Conservation (phyloP, 2,888 invertebrate genomes). For the Agrotis ipsilon region DNA sequence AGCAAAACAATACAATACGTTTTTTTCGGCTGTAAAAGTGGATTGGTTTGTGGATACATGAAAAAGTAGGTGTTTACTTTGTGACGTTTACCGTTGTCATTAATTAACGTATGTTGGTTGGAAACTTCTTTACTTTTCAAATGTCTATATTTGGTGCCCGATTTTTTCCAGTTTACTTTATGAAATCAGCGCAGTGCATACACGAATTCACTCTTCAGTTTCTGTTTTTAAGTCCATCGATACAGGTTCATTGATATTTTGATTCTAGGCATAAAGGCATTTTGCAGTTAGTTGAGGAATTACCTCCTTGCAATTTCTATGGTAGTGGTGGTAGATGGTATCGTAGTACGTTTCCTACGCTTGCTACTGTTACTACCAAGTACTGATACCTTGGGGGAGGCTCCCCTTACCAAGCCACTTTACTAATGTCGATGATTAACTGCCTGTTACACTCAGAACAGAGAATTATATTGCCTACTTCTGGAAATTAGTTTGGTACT, state of each 20-base stretch:
- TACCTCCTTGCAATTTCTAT: slow-evolving; percentile 73
- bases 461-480: slow-evolving; percentile 65
- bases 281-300: slow-evolving; percentile 78
- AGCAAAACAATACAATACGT: slow-evolving; percentile 46
- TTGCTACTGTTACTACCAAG: slow-evolving; percentile 37
- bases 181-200: slow-evolving; percentile 1
- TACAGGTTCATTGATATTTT: slow-evolving; percentile 57
- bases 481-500: slow-evolving; percentile 61
- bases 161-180: slow-evolving; percentile 17
- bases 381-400: slow-evolving; percentile 58
- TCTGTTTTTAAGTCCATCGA: slow-evolving; percentile 29
- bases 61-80: slow-evolving; percentile 50
- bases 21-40: slow-evolving; percentile 39
- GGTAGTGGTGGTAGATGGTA: slow-evolving; percentile 74
- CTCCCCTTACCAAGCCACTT: slow-evolving; percentile 61
- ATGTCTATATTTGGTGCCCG: neutral
- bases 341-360: slow-evolving; percentile 56
- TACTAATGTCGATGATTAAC: slow-evolving; percentile 67
- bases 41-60: slow-evolving; percentile 33
- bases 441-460: slow-evolving; percentile 62
- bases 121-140: neutral
- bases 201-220: neutral
- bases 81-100: slow-evolving; percentile 44
- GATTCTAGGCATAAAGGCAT: slow-evolving; percentile 76
- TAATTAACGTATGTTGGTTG: slow-evolving; percentile 40